These are phyloP conservation scores for Phaedon cochleariae DNA, from an alignment of 2,888 invertebrate species.

Conservation along the genomic window DNA sequence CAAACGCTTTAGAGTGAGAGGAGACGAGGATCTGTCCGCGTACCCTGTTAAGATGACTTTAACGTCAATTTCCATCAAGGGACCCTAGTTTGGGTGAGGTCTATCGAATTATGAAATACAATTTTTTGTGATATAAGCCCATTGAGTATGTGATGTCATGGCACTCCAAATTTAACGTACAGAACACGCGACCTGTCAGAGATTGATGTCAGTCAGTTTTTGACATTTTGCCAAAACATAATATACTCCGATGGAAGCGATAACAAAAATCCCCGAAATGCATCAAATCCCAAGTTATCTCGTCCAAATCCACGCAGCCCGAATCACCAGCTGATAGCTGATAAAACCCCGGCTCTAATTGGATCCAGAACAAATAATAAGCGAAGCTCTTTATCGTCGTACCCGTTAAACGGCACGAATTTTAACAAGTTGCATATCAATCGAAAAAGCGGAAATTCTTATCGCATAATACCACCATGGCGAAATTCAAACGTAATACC, in stretches of 20 bases:
- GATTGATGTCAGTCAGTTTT: too few species aligned
- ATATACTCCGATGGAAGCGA: not conserved
- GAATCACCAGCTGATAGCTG: not conserved
- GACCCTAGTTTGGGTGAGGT: too few species aligned
- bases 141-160: too few species aligned
- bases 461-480: constrained; percentile 49
- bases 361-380: constrained; percentile 1
- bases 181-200: too few species aligned
- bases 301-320: not conserved
- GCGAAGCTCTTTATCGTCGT: constrained; percentile 7
- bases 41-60: too few species aligned
- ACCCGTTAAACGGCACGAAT: constrained; percentile 29
- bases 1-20: too few species aligned
- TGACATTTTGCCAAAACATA: not conserved
- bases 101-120: too few species aligned
- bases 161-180: too few species aligned
- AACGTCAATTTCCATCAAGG: too few species aligned
- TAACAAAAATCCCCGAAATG: not conserved
- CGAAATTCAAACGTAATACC: constrained; percentile 38
- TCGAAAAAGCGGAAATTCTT: constrained; percentile 47
- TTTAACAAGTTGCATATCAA: constrained; percentile 44
- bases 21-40: too few species aligned
- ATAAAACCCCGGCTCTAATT: not conserved
- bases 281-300: not conserved
- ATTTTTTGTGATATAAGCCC: too few species aligned